Conservation (phyloP, 2,888 invertebrate genomes). For the Adelphocoris suturalis region DNA sequence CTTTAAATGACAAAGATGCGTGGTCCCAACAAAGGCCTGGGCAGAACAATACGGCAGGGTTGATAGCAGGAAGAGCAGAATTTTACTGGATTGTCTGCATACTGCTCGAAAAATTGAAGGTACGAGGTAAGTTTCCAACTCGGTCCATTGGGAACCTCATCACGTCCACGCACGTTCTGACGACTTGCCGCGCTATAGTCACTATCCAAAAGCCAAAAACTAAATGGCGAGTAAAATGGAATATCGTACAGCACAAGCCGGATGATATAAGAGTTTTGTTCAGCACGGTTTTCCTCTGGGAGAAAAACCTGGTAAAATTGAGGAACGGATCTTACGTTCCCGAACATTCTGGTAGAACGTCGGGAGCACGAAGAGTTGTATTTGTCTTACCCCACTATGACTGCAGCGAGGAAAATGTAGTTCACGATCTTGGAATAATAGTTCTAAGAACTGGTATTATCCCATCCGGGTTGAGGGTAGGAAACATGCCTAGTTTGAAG, state of each 20-base stretch:
- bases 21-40: not conserved
- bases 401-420: not conserved
- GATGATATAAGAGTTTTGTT: not conserved
- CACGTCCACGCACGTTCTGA: not conserved
- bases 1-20: too few species aligned
- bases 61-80: not conserved
- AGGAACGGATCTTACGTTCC: not conserved
- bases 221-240: not conserved
- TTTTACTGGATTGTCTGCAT: not conserved
- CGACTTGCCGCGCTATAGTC: not conserved
- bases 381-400: not conserved
- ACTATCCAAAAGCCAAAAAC: not conserved
- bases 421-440: not conserved
- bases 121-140: not conserved
- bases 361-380: not conserved
- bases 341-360: not conserved
- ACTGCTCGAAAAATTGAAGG: not conserved
- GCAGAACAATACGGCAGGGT: not conserved
- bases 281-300: not conserved
- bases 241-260: not conserved
- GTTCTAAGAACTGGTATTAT: not conserved
- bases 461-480: not conserved
- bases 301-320: not conserved
- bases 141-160: slow-evolving; percentile 13
- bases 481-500: not conserved